A percentile compares a stretch with the other conserved stretches of the same genome.
phyloP scores from a whole-genome alignment of 2,113 vertebrate genomes.

The Fukomys damarensis region DNA sequence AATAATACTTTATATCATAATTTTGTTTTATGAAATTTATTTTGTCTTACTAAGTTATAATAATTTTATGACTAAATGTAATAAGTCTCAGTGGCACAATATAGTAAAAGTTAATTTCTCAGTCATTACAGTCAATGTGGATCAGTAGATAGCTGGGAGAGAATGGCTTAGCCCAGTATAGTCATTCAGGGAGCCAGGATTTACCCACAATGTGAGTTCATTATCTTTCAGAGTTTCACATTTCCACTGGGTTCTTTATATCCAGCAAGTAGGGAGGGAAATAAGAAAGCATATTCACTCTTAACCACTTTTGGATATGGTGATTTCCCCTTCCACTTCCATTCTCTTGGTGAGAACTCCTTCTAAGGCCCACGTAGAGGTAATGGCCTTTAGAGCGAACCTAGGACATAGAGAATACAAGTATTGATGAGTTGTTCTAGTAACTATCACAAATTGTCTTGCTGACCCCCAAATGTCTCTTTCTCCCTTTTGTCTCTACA shows the following conservation, averaged over 20 bases:
- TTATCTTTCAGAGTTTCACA: not conserved
- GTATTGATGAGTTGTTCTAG: not conserved
- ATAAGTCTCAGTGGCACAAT: not conserved
- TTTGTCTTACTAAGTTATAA: conserved; percentile 12
- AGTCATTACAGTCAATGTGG: not conserved
- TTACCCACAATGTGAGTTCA: not conserved
- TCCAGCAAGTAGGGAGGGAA: not conserved
- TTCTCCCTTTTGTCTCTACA: not conserved
- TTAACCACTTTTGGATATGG: not conserved
- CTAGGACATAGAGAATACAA: not conserved
- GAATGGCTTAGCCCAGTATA: not conserved
- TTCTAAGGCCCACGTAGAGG: not conserved
- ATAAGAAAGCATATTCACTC: not conserved
- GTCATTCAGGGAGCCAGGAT: not conserved
- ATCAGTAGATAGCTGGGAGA: not conserved
- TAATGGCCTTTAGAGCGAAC: not conserved
- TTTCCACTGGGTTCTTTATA: not conserved
- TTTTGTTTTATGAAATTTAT: not conserved
- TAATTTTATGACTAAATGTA: not conserved
- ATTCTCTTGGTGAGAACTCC: not conserved
- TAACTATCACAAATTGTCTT: not conserved
- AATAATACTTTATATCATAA: not conserved
- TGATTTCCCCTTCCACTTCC: not conserved
- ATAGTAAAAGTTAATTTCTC: not conserved
- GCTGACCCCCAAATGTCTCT: not conserved